Conservation (phyloP, 2,888 invertebrate genomes). For the Arenicola marina region DNA sequence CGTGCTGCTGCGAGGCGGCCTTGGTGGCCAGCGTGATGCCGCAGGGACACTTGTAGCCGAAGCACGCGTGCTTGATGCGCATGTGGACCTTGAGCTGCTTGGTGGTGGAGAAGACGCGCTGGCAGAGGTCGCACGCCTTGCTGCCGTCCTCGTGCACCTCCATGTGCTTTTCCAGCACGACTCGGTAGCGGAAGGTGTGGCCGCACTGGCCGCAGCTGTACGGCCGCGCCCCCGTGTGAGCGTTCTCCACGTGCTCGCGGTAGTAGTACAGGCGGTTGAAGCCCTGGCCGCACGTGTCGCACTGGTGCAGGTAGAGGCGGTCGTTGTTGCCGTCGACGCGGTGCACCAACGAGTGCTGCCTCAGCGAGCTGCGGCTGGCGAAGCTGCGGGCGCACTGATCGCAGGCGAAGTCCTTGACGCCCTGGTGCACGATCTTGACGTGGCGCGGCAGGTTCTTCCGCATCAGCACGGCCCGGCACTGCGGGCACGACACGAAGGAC, state of each 20-base stretch:
- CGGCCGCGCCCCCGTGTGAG: background rate
- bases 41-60: too few relatives aligned
- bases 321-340: background rate
- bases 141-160: background rate
- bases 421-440: background rate
- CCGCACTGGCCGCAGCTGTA: background rate
- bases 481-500: background rate
- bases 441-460: background rate
- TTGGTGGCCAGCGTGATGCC: too few relatives aligned
- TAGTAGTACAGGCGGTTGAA: background rate
- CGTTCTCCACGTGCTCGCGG: background rate
- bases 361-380: background rate
- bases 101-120: background rate
- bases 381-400: background rate
- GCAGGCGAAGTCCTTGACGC: background rate
- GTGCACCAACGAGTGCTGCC: background rate
- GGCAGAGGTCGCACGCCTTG: background rate
- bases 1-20: too few relatives aligned
- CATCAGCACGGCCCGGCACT: background rate
- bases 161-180: background rate
- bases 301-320: background rate
- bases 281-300: background rate
- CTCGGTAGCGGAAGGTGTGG: background rate
- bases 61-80: background rate
- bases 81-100: background rate